Percentiles rank a stretch among this genome's conserved stretches.
Evolutionary conservation across 1,140 invertebrate genomes (phyloP).

Genomic region (Meloidogyne chitwoodi): DNA sequence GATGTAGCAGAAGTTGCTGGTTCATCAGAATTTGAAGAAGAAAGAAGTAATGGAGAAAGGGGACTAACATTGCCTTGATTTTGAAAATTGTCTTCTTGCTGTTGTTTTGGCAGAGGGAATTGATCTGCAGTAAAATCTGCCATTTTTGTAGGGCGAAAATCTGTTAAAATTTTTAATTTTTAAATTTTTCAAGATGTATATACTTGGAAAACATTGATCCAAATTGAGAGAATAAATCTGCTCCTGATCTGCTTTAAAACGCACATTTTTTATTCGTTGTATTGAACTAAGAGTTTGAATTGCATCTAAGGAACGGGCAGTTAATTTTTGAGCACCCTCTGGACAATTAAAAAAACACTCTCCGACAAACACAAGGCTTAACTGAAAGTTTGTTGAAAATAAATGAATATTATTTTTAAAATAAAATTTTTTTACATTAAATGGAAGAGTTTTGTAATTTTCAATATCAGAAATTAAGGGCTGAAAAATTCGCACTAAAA

Average conservation of each 20-base stretch:
- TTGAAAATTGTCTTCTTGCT: background rate
- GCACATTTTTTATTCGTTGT: constrained; percentile 34
- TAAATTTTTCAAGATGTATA: background rate
- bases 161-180: background rate
- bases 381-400: constrained; percentile 32
- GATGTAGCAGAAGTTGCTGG: background rate
- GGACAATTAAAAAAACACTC: constrained; percentile 34
- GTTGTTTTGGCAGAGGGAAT: background rate
- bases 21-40: constrained; percentile 4
- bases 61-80: background rate
- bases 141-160: constrained; percentile 20
- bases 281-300: constrained; percentile 40
- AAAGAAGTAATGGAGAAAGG: background rate
- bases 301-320: constrained; percentile 41
- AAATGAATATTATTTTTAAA: too few species aligned
- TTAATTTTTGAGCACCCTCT: constrained; percentile 27
- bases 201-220: constrained; percentile 42
- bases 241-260: constrained; percentile 35
- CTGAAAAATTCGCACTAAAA: constrained; percentile 25
- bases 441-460: constrained; percentile 31
- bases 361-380: constrained; percentile 43
- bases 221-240: constrained; percentile 34
- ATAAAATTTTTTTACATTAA: constrained; percentile 25
- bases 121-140: constrained; percentile 10
- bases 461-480: constrained; percentile 25